These are phyloP conservation scores for Cephalotes varians DNA, from an alignment of 2,888 invertebrate genomes.

Conservation along the genomic window DNA sequence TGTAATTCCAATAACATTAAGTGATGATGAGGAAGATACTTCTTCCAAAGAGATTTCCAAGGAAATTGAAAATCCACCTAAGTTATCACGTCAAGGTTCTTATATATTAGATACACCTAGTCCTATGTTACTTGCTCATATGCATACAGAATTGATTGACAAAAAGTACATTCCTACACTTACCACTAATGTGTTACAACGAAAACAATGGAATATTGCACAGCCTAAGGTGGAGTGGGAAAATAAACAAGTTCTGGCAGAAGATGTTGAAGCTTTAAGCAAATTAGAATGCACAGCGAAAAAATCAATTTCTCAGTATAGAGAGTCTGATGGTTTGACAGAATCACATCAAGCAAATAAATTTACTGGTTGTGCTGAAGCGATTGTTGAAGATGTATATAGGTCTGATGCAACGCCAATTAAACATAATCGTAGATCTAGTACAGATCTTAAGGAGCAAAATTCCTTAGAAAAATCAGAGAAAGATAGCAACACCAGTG, in stretches of 20 bases:
- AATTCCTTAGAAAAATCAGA: conserved; percentile 48
- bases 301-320: conserved; percentile 63
- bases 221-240: conserved; percentile 81
- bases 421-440: conserved; percentile 42
- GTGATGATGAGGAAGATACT: conserved; percentile 45
- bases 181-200: conserved; percentile 64
- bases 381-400: conserved; percentile 70
- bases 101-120: conserved; percentile 93
- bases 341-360: conserved; percentile 69
- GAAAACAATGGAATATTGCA: conserved; percentile 80
- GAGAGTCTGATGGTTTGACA: conserved; percentile 62
- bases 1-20: conserved; percentile 81
- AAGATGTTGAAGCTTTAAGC: background rate
- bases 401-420: conserved; percentile 54
- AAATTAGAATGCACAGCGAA: conserved; percentile 42
- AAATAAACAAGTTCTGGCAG: conserved; percentile 58
- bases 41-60: background rate
- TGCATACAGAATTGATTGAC: conserved; percentile 85
- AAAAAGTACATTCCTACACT: conserved; percentile 76
- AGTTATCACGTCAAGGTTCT: conserved; percentile 91
- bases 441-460: conserved; percentile 19
- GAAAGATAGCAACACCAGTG: conserved; percentile 61
- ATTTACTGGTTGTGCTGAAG: conserved; percentile 80
- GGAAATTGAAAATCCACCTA: conserved; percentile 78
- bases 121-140: conserved; percentile 90